Base-by-base conservation (phyloP, 2,797 vertebrate species). In the Corythornis leucogaster region DNA sequence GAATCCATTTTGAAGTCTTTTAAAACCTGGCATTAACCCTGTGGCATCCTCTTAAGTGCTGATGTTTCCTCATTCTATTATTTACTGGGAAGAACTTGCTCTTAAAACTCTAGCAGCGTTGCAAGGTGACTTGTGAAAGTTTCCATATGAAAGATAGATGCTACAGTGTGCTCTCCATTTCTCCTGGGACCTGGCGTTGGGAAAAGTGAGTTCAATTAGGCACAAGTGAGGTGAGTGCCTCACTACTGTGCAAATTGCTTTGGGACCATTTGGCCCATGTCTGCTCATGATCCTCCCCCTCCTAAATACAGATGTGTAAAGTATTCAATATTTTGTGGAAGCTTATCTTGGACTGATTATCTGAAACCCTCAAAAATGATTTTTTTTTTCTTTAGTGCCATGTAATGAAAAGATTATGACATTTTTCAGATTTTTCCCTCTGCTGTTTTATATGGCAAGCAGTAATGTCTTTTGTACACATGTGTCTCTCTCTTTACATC, bases 1-100 rank as follows among this genome's bases (percentile, higher is more conserved):
- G 94, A 71, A 85, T 66, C 78, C 79, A 94, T 96, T 94, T 82
- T 95, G 92, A 95, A 95, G 85, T 95, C 92, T 90, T 94, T 96
- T 93, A 95, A 96, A 96, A 95, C 86, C 92, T 96, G 93, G 94
- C 88, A 95, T 95, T 96, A 96, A 96, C 96, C 94, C 94, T 94
- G 81, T 93, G 86, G 94, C 94, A 96, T 94, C 94, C 88, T 90
- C 94, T 87, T 95, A 94, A 90, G 93, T 80, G 67, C 79, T 22
- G 81, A 83, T 92, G n/a, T 90, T 93, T 93, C 87, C 83, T 95
- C 75, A 48, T 91, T 92, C 61, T 76, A 59, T 91, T 94, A 91
- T 93, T 96, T 96, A 94, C 86, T 75, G 66, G 75, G 88, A 96
- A 93, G 86, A 85, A 71, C 63, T 92, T 92, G 86, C 63, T 48